Evolutionary conservation across 1,140 invertebrate genomes (phyloP), one percentile per base, ranked within the genome.

Genomic region (Drosophila tsacasi): DNA sequence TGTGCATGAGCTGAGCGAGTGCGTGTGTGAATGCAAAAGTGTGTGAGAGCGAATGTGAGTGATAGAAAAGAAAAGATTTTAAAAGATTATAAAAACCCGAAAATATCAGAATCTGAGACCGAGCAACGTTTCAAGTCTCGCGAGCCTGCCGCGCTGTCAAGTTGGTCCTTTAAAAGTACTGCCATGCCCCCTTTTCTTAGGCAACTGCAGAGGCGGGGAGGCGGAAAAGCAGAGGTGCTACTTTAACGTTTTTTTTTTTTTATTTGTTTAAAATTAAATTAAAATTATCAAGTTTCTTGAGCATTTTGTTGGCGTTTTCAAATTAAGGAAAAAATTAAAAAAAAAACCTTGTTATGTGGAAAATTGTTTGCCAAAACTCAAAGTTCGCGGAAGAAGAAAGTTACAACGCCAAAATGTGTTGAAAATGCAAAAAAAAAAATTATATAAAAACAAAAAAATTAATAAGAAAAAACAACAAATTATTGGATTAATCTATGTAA

Each of bases 291-390:
- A 52, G 60, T 42, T 39, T 59, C 59, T 46, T 42, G 13, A 40
- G 21, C 61, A 49, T 40, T 30, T n/a, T 54, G 50, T 39, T 39
- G 65, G 65, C 42, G 61, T 69, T 52, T 65, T 35, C 19, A 54
- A 54, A 15, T 23, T 15, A 23, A 8, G 13, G 5, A 35, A 35
- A n/a, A 50, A n/a, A 6, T 27, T 2, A 27, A 5, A 50, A 47
- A 44, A 25, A 61, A 32, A 61, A 32, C n/a, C 32, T 49, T 52
- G 47, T 57, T 54, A 58, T 69, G 75, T 42, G 61, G 69, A 83
- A 61, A 58, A 55, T 84, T 68, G 69, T 79, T 87, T 71, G 84
- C 40, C 85, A 90, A 90, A 54, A 89, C 85, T 89, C 49, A 81
- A 89, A 89, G 85, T 89, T 89, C 76, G 85, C 50, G 66, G 35